Evolutionary conservation across 2,113 vertebrate species (phyloP).

Genomic region (Plotosus lineatus): DNA sequence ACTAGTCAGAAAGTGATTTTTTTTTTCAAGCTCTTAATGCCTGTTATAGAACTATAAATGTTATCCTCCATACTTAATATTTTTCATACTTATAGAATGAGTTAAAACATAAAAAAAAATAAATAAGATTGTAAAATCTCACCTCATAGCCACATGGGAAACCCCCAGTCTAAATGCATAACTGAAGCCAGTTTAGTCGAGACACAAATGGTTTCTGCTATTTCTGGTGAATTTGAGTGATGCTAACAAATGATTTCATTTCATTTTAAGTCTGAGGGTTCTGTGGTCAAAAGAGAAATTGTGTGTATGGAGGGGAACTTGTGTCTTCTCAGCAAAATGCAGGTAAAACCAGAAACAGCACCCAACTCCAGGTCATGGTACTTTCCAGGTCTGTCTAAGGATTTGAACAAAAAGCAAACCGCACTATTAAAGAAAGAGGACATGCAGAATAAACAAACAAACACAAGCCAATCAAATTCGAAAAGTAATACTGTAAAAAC

Average conservation of each 20-base stretch:
- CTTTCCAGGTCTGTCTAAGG: constrained; percentile 46
- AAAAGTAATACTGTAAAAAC: not conserved
- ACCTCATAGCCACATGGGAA: not conserved
- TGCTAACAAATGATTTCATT: constrained; percentile 17
- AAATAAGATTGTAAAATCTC: constrained; percentile 10
- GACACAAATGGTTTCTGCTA: constrained; percentile 33
- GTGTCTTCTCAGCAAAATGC: constrained; percentile 49
- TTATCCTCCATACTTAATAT: not conserved
- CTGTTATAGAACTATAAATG: not conserved
- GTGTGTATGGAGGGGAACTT: constrained; percentile 22
- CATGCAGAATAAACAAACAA: not conserved
- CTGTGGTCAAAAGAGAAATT: constrained; percentile 22
- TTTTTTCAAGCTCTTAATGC: not conserved
- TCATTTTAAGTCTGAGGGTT: constrained; percentile 24
- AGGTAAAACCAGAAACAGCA: constrained; percentile 29
- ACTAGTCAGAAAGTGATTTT: constrained; percentile 22
- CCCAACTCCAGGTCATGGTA: constrained; percentile 37
- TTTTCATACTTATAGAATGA: not conserved
- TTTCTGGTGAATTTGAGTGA: constrained; percentile 20
- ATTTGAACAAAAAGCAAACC: constrained; percentile 1
- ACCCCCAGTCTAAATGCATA: constrained; percentile 8
- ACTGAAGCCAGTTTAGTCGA: not conserved
- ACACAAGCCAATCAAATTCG: not conserved
- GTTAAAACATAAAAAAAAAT: not conserved
- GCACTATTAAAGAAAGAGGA: not conserved